Evolutionary conservation across 2,113 vertebrate genomes (phyloP), one percentile per base, ranked within the genome.

Genomic region (Pangasianodon gigas): DNA sequence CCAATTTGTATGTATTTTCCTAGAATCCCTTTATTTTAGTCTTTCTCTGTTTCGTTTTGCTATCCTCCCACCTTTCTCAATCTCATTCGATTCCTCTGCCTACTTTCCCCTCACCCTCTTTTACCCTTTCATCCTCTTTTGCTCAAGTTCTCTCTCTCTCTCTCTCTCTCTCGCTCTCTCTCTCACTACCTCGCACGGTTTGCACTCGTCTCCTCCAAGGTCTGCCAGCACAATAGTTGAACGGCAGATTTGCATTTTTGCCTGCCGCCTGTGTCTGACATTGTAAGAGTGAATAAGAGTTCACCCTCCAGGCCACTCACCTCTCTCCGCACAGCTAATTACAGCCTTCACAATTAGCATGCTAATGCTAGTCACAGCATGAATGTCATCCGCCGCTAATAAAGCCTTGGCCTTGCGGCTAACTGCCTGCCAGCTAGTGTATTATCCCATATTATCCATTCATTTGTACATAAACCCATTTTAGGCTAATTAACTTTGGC

Each of bases 161-260:
- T 93, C 92, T 89, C 93, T 52, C 89, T 91, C 89, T 92, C 90
- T 44, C 32, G 84, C 62, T 80, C 54, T 79, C 54, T 88, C 88
- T 90, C 91, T 75, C 67, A 87, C 90, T 87, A 83, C 87, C 16
- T 89, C 89, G 90, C 54, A 52, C 69, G 52, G 69, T 88, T 89
- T 90, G 89, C 87, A 91, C 93, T 91, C 74, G 56, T 93, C 92
- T 93, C 89, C 87, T 88, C 93, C 93, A 95, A 95, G 94, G 94
- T 95, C 93, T 94, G 74, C 54, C 58, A 80, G 89, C 91, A 94
- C 92, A 95, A 94, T 91, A 90, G 90, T 54, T 74, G 90, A 85
- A 93, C 79, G 62, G 88, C 82, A 92, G 88, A 95, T 94, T 93
- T 93, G 92, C 88, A 91, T 92, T 94, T 92, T 86, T 84, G 79